Base-by-base conservation (phyloP, 1,140 invertebrate species). In the Ostrea denselamellosa region DNA sequence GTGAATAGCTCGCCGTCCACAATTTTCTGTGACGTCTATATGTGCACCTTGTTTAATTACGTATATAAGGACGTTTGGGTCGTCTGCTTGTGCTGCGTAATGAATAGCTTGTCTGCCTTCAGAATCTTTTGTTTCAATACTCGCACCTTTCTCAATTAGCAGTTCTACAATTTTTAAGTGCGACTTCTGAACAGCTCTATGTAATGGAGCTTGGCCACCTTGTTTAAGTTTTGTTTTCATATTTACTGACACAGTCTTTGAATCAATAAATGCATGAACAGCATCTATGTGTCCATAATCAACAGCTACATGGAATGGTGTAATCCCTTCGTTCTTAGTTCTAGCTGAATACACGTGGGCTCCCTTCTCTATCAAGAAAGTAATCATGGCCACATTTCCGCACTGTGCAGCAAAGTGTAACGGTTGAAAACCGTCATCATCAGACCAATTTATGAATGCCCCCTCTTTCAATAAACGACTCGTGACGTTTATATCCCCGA, bases 181-280 rank as follows among this genome's bases (percentile, higher is more conserved):
- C 9, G 89, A 90, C 68, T 89, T 83, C 22, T 83, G 58, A 28
- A 97, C 97, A 62, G 97, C 97, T 83, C 97, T 95, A 95, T 98
- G 96, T 44, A 99, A 95, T 0, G 98, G 97, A 19, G 98, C 98
- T 94, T 98, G 98, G 10, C 98, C 98, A 95, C 98, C 68, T 77
- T 77, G 68, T 28, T 34, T 25, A 9, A 77, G 68, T 98, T 92
- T 98, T 97, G n/a, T 98, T 97, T 81, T 97, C 96, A 92, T 98
- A 97, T 95, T 98, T 97, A 8, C 98, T 96, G 25, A 90, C 91
- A 12, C 90, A 86, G 52, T 88, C 89, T 91, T 97, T 96, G 92
- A 98, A 97, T 2, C 68, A 77, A 98, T 95, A 34, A 99, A 95
- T 8, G 87, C 68, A 8, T 77, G 54, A 0, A 92, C 87, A 28